phyloP scores from a whole-genome alignment of 2,797 vertebrate species.

The Odontamblyopus lacepedii region DNA sequence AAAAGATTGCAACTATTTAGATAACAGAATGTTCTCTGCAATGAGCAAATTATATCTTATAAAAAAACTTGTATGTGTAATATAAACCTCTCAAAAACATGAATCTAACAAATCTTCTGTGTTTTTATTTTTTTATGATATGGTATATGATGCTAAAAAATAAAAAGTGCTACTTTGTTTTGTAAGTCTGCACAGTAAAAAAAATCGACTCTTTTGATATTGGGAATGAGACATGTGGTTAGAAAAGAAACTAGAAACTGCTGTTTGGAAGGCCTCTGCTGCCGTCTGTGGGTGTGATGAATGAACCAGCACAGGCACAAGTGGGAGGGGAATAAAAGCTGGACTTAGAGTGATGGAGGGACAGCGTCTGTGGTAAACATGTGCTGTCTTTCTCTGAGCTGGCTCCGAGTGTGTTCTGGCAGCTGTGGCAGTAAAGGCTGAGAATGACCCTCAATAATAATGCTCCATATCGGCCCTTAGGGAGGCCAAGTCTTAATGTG shows the following conservation, averaged over 20 bases:
- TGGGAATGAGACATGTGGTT: background rate
- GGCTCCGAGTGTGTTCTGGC: slow-evolving; percentile 54
- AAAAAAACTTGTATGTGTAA: too few relatives aligned
- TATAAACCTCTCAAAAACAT: too few relatives aligned
- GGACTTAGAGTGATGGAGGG: slow-evolving; percentile 63
- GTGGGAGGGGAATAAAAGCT: slow-evolving; percentile 58
- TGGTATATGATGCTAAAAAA: background rate
- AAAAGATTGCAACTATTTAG: too few relatives aligned
- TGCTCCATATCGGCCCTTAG: slow-evolving; percentile 64
- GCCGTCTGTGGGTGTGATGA: slow-evolving; percentile 68
- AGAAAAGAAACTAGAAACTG: background rate
- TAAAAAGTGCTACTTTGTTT: background rate
- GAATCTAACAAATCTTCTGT: too few relatives aligned
- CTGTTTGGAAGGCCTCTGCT: slow-evolving; percentile 28
- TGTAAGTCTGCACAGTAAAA: background rate
- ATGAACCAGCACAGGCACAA: slow-evolving; percentile 53
- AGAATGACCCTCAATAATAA: slow-evolving; percentile 69
- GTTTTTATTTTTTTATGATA: too few relatives aligned
- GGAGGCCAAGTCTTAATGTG: slow-evolving; percentile 74
- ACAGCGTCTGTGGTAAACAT: slow-evolving; percentile 36
- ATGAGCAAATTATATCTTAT: too few relatives aligned
- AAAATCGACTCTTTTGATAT: background rate
- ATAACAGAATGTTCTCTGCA: too few relatives aligned
- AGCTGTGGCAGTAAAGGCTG: slow-evolving; percentile 49
- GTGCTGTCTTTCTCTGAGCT: slow-evolving; percentile 49